Evolutionary conservation across 1,140 invertebrate species (phyloP).

Genomic region (Eriocheir sinensis): DNA sequence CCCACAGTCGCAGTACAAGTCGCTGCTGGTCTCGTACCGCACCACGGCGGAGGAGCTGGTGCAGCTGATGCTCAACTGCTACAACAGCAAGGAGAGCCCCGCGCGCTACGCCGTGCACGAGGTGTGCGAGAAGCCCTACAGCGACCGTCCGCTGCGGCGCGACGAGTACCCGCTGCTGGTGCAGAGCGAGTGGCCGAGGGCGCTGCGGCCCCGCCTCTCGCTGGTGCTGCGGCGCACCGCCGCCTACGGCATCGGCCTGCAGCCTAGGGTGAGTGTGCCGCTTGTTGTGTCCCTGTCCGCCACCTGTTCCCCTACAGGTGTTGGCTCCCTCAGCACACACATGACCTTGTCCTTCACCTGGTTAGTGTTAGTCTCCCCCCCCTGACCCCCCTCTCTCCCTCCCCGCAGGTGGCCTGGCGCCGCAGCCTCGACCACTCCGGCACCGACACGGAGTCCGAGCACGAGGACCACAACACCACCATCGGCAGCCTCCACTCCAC

Average conservation of each 20-base stretch:
- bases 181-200: conserved; percentile 87
- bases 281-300: not conserved
- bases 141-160: conserved; percentile 92
- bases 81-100: conserved; percentile 89
- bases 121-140: conserved; percentile 88
- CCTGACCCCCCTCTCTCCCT: not conserved
- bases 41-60: conserved; percentile 81
- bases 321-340: not conserved
- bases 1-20: conserved; percentile 79
- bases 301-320: no score
- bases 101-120: conserved; percentile 94
- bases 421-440: conserved; percentile 73
- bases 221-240: conserved; percentile 73
- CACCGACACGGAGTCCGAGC: conserved; percentile 74
- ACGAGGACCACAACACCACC: conserved; percentile 70
- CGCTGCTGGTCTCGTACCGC: conserved; percentile 77
- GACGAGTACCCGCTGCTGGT: conserved; percentile 92
- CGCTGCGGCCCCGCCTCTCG: conserved; percentile 51
- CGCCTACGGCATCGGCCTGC: conserved; percentile 62
- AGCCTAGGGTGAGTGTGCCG: conserved; percentile 65
- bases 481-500: conserved; percentile 50
- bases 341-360: no score
- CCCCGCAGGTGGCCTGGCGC: conserved; percentile 63
- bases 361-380: not conserved
- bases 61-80: conserved; percentile 81